Evolutionary conservation across 2,888 invertebrate genomes (phyloP).

Genomic region (Ormyrus pomaceus): DNA sequence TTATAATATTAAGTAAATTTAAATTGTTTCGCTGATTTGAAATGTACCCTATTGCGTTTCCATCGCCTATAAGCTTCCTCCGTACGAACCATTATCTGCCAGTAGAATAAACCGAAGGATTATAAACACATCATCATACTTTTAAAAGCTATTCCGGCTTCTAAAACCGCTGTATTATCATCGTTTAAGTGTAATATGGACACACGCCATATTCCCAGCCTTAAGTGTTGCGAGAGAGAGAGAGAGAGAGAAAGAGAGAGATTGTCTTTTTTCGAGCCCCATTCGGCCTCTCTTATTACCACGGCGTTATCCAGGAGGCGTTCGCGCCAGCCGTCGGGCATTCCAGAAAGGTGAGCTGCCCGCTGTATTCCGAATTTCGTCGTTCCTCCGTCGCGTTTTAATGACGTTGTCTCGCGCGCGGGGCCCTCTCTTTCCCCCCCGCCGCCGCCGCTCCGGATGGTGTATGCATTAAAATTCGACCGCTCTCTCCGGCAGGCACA

Average conservation of each 20-base stretch:
- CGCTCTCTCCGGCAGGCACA: conserved; percentile 54
- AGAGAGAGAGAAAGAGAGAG: background rate
- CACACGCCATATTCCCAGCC: conserved; percentile 33
- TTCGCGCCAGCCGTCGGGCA: conserved; percentile 6
- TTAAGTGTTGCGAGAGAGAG: background rate
- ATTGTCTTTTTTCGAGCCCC: too few species aligned
- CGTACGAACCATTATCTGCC: conserved; percentile 38
- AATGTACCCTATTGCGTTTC: too few species aligned
- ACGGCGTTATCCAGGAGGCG: background rate
- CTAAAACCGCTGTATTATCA: conserved; percentile 46
- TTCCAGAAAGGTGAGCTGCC: conserved; percentile 39
- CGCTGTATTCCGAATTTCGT: conserved; percentile 15
- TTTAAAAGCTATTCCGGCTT: conserved; percentile 49
- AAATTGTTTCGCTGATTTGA: too few species aligned
- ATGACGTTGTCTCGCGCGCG: conserved; percentile 45
- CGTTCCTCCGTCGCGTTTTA: conserved; percentile 33
- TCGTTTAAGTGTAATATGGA: conserved; percentile 45
- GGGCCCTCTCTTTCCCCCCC: background rate
- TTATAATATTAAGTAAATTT: too few species aligned
- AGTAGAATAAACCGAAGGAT: conserved; percentile 35
- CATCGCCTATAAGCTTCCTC: background rate
- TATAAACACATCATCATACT: conserved; percentile 56
- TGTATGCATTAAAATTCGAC: conserved; percentile 51
- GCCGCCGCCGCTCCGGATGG: too few species aligned
- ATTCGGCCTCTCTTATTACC: too few species aligned